A percentile compares a stretch with the other conserved stretches of the same genome.
These are phyloP conservation scores for Nyctibius bracteatus DNA, from an alignment of 2,113 vertebrate genomes.

Conservation along the genomic window DNA sequence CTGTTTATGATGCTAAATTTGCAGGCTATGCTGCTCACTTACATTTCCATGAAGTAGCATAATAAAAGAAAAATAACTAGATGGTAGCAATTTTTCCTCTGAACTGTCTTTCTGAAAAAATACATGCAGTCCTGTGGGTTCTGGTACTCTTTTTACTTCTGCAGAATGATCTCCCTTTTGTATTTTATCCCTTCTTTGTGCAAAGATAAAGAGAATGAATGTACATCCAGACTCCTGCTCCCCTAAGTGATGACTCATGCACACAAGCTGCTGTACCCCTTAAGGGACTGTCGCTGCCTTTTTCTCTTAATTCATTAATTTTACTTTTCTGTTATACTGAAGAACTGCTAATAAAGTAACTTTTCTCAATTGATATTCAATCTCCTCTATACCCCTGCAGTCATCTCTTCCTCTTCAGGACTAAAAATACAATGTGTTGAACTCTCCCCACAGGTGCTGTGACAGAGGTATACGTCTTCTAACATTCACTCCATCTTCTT, in stretches of 20 bases:
- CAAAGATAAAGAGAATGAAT: not conserved
- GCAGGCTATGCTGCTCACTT: constrained; percentile 25
- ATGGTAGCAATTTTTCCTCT: not conserved
- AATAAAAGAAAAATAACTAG: constrained; percentile 18
- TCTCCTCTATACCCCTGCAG: not conserved
- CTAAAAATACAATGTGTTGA: not conserved
- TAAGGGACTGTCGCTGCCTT: constrained; percentile 5
- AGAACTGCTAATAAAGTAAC: constrained; percentile 33
- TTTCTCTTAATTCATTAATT: constrained; percentile 28
- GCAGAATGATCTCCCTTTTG: not conserved
- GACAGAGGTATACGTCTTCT: not conserved
- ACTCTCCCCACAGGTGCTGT: not conserved
- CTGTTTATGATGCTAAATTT: constrained; percentile 41
- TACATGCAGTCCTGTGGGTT: not conserved
- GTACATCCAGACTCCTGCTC: not conserved
- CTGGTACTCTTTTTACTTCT: not conserved
- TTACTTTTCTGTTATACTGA: not conserved
- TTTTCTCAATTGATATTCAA: not conserved
- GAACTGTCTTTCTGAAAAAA: constrained; percentile 11
- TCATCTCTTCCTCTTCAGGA: not conserved
- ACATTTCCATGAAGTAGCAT: constrained; percentile 22
- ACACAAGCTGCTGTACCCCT: constrained; percentile 6
- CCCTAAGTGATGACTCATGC: constrained; percentile 35
- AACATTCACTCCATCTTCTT: not conserved
- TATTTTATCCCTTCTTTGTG: constrained; percentile 1